Evolutionary conservation across 2,113 vertebrate species (phyloP), one percentile per base, ranked within the genome.

Genomic region (Catagonus wagneri): DNA sequence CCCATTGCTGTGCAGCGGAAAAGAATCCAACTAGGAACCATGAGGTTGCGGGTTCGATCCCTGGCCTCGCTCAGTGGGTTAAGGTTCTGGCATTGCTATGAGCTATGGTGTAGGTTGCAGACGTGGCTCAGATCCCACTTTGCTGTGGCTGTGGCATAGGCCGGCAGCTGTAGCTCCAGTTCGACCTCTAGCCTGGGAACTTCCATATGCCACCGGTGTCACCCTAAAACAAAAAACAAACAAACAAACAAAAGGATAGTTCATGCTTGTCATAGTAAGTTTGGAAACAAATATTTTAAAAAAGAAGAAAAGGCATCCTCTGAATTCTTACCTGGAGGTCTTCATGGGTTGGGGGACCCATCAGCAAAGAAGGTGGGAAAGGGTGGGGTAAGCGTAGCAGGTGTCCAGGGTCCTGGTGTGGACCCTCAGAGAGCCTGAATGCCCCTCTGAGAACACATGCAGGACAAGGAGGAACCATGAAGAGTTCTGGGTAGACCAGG

Each of bases 251-350:
- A 78, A 95, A 60, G 17, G 25, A 11, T 29, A 78, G 75, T 68
- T 66, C 19, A 39, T 36, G 23, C 32, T 63, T 94, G 87, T 58
- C 58, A 69, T 74, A 69, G 29, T 75, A 68, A 52, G 16, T 84
- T 78, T 69, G 44, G 75, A 96, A 93, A 93, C 65, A 89, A 87
- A 25, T 69, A 25, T 83, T 93, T 83, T 65, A 7, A 34, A 76
- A 22, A 76, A 93, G 72, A 87, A 56, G 66, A 23, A 20, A 54
- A 68, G 90, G 22, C 19, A 20, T 56, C 11, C 52, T 17, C 71
- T 15, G 34, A 3, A 39, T 27, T 93, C 12, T 58, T 11, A 54
- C 8, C 54, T 65, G 76, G 65, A 91, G 32, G 58, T 23, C 71
- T n/a, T 84, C 17, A 17, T 1, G 12, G 22, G 60, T 3, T 3